Evolutionary conservation across 1,140 invertebrate species (phyloP).

Genomic region (Lepidurus packardi): DNA sequence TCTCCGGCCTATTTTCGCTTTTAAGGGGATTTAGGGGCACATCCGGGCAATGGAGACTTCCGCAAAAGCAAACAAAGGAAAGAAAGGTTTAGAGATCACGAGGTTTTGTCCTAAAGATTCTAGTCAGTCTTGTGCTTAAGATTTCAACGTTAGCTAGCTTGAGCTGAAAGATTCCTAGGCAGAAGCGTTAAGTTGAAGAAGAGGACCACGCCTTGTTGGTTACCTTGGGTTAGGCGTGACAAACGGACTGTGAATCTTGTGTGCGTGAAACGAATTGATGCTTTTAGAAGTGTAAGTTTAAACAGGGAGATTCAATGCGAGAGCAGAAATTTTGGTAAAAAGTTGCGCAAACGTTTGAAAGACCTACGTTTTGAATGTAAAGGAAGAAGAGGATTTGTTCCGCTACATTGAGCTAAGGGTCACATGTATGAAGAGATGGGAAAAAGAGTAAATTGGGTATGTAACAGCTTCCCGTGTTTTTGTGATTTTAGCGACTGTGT

Average conservation of each 20-base stretch:
- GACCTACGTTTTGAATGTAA: not conserved
- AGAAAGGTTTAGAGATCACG: not conserved
- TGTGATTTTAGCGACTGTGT: not conserved
- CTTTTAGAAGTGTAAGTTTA: not conserved
- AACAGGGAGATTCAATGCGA: not conserved
- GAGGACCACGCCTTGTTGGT: constrained; percentile 3
- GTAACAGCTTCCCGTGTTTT: constrained; percentile 14
- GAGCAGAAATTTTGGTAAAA: not conserved
- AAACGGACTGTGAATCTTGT: not conserved
- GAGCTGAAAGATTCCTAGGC: not conserved
- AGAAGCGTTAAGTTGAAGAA: not conserved
- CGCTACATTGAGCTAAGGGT: not conserved
- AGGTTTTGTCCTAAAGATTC: not conserved
- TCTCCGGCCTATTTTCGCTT: not conserved
- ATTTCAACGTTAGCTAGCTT: not conserved
- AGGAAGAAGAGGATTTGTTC: not conserved
- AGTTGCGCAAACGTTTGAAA: not conserved
- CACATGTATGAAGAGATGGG: not conserved
- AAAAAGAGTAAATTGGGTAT: not conserved
- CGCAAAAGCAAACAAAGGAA: constrained; percentile 3
- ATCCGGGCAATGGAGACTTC: not conserved
- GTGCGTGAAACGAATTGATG: not conserved
- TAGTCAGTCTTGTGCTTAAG: not conserved
- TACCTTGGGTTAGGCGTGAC: constrained; percentile 6
- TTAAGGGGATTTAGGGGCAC: not conserved